Evolutionary conservation across 1,140 invertebrate genomes (phyloP), one percentile per base, ranked within the genome.

Genomic region (Meloidogyne floridensis): DNA sequence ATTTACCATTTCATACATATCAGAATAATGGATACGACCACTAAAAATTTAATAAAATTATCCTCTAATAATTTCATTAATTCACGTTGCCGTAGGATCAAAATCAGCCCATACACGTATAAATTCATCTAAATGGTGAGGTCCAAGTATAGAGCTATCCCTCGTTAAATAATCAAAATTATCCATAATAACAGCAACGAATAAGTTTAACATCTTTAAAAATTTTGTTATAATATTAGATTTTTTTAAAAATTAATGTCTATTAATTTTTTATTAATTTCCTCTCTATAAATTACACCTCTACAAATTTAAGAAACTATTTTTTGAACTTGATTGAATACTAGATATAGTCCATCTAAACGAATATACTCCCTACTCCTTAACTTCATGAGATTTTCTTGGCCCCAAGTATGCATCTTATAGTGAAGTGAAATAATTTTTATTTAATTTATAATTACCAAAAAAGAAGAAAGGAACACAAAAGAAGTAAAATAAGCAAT

Each of bases 171-270:
- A 99, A 92, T 99, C 97, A 91, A 99, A 99, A 92, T 99, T 99
- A 92, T 99, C 98, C 98, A 99, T 99, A 91, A 99, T 99, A 90
- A 99, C 98, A 90, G 98, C 97, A 90, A 99, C 97, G 93, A 99
- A 99, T 88, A 99, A 93, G 6, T 84, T 76, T 70, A 80, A 43
- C 84, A 82, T 82, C 84, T 85, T n/a, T 13, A 71, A 47, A n/a
- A 20, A 69, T 15, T 70, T 51, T 54, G n/a, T 76, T 11, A 32
- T 32, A 32, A 32, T 32, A 32, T 32, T 2, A 20, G 0, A 20
- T 20, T 32, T 32, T 32, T 32, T 32, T 32, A 32, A 2, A 32
- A 32, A 32, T 32, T 32, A 32, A n/a, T n/a, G n/a, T n/a, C n/a
- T n/a, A n/a, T n/a, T n/a, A n/a, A n/a, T n/a, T n/a, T n/a, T n/a